Conservation (phyloP, 2,113 vertebrate genomes). For the Hippocampus zosterae region DNA sequence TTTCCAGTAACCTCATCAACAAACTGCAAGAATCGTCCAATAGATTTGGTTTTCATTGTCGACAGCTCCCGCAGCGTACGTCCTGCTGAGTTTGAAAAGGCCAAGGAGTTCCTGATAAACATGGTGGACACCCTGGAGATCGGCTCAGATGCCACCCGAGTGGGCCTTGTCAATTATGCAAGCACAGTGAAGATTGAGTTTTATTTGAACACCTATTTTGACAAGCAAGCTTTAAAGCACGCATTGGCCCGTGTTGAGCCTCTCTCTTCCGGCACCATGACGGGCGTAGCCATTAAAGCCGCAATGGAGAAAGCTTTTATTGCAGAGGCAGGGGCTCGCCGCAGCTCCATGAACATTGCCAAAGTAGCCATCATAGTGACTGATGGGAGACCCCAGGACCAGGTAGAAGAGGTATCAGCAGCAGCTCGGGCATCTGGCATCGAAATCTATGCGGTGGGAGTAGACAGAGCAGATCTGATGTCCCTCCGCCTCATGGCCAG, state of each 20-base stretch:
- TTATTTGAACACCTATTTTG: slow-evolving; percentile 74
- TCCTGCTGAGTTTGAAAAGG: slow-evolving; percentile 85
- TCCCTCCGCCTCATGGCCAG: slow-evolving; percentile 88
- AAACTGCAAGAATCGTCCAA: slow-evolving; percentile 82
- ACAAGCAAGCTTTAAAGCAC: slow-evolving; percentile 77
- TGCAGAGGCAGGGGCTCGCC: slow-evolving; percentile 75
- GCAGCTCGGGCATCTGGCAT: slow-evolving; percentile 77
- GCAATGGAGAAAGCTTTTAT: slow-evolving; percentile 83
- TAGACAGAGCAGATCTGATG: slow-evolving; percentile 82
- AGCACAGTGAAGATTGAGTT: slow-evolving; percentile 90
- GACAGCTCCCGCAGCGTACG: slow-evolving; percentile 94
- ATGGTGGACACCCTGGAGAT: slow-evolving; percentile 85
- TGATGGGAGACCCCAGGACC: slow-evolving; percentile 89
- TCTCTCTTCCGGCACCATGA: slow-evolving; percentile 92
- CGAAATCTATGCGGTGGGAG: slow-evolving; percentile 88
- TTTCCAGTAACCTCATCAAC: slow-evolving; percentile 41
- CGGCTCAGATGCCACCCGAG: slow-evolving; percentile 72
- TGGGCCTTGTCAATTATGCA: slow-evolving; percentile 90
- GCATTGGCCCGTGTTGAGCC: slow-evolving; percentile 78
- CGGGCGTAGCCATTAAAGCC: slow-evolving; percentile 85
- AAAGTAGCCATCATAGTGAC: slow-evolving; percentile 90
- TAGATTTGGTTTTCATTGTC: slow-evolving; percentile 89
- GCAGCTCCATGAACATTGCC: slow-evolving; percentile 68
- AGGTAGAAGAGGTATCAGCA: slow-evolving; percentile 78
- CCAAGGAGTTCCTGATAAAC: slow-evolving; percentile 83